A percentile compares a stretch with the other conserved stretches of the same genome.
Evolutionary conservation across 2,113 vertebrate genomes (phyloP).

Genomic region (Nansenia antarctica): DNA sequence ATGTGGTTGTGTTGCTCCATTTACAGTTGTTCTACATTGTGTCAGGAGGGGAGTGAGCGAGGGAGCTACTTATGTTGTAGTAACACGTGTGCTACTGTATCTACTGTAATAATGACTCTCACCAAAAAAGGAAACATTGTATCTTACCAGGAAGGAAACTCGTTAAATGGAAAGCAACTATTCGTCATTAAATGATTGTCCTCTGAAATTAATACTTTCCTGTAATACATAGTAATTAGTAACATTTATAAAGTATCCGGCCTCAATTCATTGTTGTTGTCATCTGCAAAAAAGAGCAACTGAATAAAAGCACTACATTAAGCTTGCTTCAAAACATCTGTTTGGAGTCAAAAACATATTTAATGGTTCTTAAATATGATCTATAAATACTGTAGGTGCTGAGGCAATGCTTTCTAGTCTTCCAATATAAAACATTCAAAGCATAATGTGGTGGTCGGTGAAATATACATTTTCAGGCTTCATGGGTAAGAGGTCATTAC

Average conservation of each 20-base stretch:
- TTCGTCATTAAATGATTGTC: too few species aligned
- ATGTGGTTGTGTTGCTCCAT: background rate
- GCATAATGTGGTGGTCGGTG: background rate
- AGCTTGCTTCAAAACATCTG: too few species aligned
- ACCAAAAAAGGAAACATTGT: background rate
- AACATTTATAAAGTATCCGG: too few species aligned
- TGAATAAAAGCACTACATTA: too few species aligned
- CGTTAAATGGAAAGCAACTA: background rate
- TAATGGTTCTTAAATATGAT: too few species aligned
- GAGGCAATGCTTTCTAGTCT: too few species aligned
- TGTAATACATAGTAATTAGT: too few species aligned
- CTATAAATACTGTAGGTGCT: too few species aligned
- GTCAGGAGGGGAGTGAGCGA: background rate
- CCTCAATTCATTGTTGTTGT: too few species aligned
- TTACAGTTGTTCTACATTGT: background rate
- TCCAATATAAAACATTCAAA: background rate
- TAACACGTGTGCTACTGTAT: constrained; percentile 4
- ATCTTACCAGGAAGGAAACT: background rate
- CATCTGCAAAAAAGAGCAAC: too few species aligned
- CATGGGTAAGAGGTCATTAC: background rate
- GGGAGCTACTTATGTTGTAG: background rate
- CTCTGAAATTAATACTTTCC: too few species aligned
- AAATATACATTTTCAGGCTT: background rate
- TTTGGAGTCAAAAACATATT: too few species aligned
- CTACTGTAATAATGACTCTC: background rate